Evolutionary conservation across 1,140 invertebrate genomes (phyloP).

Genomic region (Meloidogyne exigua): DNA sequence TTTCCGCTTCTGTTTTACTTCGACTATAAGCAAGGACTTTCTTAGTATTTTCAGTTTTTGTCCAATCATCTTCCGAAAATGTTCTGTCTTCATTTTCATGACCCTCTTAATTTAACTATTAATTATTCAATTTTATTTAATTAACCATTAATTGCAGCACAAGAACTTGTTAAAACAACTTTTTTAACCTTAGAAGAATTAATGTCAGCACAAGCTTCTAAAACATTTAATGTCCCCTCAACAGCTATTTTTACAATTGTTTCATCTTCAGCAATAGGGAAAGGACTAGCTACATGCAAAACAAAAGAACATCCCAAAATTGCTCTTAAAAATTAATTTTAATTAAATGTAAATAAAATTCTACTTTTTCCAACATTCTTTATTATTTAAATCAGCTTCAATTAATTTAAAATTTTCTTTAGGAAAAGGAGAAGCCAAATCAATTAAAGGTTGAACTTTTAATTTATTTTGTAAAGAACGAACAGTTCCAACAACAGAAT

Average conservation of each 20-base stretch:
- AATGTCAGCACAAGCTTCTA: slow-evolving; percentile 67
- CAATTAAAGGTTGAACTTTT: slow-evolving; percentile 64
- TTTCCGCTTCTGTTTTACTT: slow-evolving; percentile 69
- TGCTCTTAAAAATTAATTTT: slow-evolving; percentile 66
- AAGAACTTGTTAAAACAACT: slow-evolving; percentile 70
- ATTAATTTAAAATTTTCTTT: slow-evolving; percentile 66
- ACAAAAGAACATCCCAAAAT: slow-evolving; percentile 68
- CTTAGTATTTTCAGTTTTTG: slow-evolving; percentile 61
- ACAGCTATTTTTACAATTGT: slow-evolving; percentile 68
- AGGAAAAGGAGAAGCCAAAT: slow-evolving; percentile 63
- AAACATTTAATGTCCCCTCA: slow-evolving; percentile 68
- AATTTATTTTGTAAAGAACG: slow-evolving; percentile 66
- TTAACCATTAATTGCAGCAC: slow-evolving; percentile 67
- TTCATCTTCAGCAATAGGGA: slow-evolving; percentile 66
- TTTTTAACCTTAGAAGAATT: slow-evolving; percentile 67
- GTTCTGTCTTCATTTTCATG: slow-evolving; percentile 64
- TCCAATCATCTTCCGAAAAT: slow-evolving; percentile 69
- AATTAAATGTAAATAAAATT: slow-evolving; percentile 17
- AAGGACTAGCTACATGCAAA: slow-evolving; percentile 70
- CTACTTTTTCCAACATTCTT: slow-evolving; percentile 65
- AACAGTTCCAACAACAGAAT: slow-evolving; percentile 69
- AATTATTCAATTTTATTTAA: background rate
- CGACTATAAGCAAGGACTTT: slow-evolving; percentile 64
- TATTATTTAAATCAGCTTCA: slow-evolving; percentile 65
- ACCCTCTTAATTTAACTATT: slow-evolving; percentile 51